Conservation (phyloP, 2,113 vertebrate species). For the Oryzias woworae region DNA sequence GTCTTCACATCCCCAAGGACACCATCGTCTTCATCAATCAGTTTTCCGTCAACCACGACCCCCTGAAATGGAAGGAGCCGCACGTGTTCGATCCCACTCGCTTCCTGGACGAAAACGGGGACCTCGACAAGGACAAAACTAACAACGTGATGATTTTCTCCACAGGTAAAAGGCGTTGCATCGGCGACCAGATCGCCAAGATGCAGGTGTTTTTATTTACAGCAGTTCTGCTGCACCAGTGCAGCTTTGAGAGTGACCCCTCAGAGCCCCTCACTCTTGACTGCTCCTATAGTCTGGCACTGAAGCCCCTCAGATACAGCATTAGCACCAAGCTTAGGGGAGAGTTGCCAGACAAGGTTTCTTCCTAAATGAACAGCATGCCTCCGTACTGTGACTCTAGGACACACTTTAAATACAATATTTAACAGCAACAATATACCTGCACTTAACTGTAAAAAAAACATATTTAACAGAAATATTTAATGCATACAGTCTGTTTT, state of each 20-base stretch:
- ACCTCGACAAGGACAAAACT: conserved; percentile 74
- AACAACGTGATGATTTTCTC: conserved; percentile 85
- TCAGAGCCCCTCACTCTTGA: conserved; percentile 69
- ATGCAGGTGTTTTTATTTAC: conserved; percentile 83
- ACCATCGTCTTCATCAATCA: conserved; percentile 88
- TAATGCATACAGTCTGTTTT: conserved; percentile 51
- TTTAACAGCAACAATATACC: conserved; percentile 66
- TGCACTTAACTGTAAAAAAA: conserved; percentile 66
- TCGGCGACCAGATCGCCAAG: conserved; percentile 83
- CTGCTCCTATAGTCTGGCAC: conserved; percentile 77
- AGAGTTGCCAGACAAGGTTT: conserved; percentile 71
- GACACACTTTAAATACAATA: conserved; percentile 46
- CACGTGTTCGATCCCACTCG: conserved; percentile 80
- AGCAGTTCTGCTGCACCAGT: conserved; percentile 83
- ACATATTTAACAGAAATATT: conserved; percentile 75
- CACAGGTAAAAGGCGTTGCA: conserved; percentile 82
- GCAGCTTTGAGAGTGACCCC: conserved; percentile 77
- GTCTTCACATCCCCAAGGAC: conserved; percentile 84
- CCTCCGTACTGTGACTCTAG: conserved; percentile 56
- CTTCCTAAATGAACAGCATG: conserved; percentile 70
- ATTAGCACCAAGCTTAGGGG: conserved; percentile 75
- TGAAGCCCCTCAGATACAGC: conserved; percentile 75
- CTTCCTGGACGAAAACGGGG: conserved; percentile 75
- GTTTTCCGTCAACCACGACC: conserved; percentile 88
- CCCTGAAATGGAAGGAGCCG: conserved; percentile 81